Base-by-base conservation (phyloP, 2,797 vertebrate species). In the Lutjanus argentimaculatus region DNA sequence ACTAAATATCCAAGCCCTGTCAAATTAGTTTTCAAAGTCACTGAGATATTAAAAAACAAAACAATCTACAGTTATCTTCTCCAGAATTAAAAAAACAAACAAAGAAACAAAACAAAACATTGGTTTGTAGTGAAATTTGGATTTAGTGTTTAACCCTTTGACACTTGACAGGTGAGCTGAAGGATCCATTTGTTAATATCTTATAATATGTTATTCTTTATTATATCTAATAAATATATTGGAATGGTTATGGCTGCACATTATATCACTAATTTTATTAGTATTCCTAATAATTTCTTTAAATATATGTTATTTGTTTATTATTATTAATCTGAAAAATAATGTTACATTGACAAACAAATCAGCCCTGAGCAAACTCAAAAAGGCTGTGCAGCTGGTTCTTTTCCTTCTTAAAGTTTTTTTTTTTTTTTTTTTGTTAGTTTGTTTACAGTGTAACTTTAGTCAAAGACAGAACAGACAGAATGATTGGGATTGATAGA, bases 401-500 rank as follows among this genome's bases (percentile, higher is more conserved):
- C 30, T 36, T 36, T 36, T 36, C 30, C 30, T 36, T 36, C 30
- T 36, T 36, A 36, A 3, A 36, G 30, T 36, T 36, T 36, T 36
- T 6, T 36, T 36, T 4, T 36, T 36, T 36, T 3, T 4, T 36
- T 36, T 3, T 36, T 36, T 36, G 6, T 25, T 25, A 2, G 25
- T 25, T 25, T 25, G 25, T 25, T 25, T 25, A 61, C 46, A 67
- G 45, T 8, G 12, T 45, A 59, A 42, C 3, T 58, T 45, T 42
- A n/a, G 51, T 64, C 51, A 75, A 72, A 66, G 10, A 42, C 2
- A 45, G 25, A 70, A 19, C 51, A 52, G 8, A 52, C 53, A 14
- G 3, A 25, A 17, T 17, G 30, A 59, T 13, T 76, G 16, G 72
- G 49, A 62, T 25, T 57, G 52, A 40, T 22, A 48, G 9, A 40